A percentile compares a stretch with the other conserved stretches of the same genome.
These are phyloP conservation scores for Paradoxurus hermaphroditus DNA, from an alignment of 2,113 vertebrate species.

Conservation along the genomic window DNA sequence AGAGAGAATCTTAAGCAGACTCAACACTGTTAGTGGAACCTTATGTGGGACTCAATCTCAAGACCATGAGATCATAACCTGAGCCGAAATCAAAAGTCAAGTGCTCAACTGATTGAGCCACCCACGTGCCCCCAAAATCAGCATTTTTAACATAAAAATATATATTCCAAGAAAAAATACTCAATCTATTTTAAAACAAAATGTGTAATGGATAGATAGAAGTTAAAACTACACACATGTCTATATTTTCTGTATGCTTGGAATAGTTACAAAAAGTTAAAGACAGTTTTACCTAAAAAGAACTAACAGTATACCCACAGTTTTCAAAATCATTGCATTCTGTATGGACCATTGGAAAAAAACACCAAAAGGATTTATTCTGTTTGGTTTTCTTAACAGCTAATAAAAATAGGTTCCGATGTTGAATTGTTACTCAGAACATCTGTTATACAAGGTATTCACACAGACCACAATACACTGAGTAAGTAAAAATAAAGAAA, in stretches of 20 bases:
- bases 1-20: too few relatives aligned
- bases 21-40: too few relatives aligned
- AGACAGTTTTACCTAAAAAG: neutral
- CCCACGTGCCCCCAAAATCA: neutral
- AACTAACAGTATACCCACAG: neutral
- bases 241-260: neutral
- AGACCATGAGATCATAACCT: too few relatives aligned
- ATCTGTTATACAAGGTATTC: slow-evolving; percentile 86
- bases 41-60: too few relatives aligned
- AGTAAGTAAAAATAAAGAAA: slow-evolving; percentile 63
- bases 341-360: neutral
- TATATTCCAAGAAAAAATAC: neutral
- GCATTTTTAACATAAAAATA: slow-evolving; percentile 9
- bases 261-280: neutral
- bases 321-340: neutral
- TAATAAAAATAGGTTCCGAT: slow-evolving; percentile 86
- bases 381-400: slow-evolving; percentile 76
- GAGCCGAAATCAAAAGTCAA: too few relatives aligned
- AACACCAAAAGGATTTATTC: neutral
- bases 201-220: neutral
- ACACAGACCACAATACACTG: slow-evolving; percentile 80
- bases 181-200: slow-evolving; percentile 1
- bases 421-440: slow-evolving; percentile 87
- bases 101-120: too few relatives aligned
- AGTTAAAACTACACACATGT: neutral